A percentile compares a stretch with the other conserved stretches of the same genome.
These are phyloP conservation scores for Addax nasomaculatus DNA, from an alignment of 2,113 vertebrate genomes.

Conservation along the genomic window DNA sequence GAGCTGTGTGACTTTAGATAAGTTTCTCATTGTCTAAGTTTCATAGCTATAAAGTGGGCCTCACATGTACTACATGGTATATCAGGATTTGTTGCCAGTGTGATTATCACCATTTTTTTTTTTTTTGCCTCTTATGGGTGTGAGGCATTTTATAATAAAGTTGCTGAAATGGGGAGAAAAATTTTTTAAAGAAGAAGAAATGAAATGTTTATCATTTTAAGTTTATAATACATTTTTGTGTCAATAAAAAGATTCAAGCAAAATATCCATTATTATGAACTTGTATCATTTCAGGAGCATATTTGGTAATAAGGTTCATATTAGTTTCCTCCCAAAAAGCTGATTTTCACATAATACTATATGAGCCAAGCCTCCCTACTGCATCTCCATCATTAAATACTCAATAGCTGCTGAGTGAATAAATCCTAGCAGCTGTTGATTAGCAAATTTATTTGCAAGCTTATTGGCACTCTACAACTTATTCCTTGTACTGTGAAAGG, in stretches of 20 bases:
- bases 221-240: neutral
- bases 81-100: neutral
- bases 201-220: neutral
- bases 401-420: neutral
- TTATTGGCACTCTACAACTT: neutral
- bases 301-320: neutral
- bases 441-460: neutral
- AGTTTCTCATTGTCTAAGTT: neutral
- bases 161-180: neutral
- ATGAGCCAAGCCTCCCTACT: neutral
- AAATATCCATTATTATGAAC: neutral
- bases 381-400: neutral
- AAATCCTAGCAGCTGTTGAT: neutral
- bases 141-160: neutral
- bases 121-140: neutral
- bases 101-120: neutral
- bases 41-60: neutral
- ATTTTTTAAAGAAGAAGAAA: neutral
- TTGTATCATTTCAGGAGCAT: neutral
- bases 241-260: neutral
- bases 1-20: neutral
- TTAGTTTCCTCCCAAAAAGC: neutral
- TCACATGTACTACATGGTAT: neutral
- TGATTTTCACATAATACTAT: neutral
- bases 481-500: neutral